Percentiles rank a stretch among this genome's conserved stretches.
phyloP scores from a whole-genome alignment of 1,140 invertebrate species.

The Drosophila persimilis region DNA sequence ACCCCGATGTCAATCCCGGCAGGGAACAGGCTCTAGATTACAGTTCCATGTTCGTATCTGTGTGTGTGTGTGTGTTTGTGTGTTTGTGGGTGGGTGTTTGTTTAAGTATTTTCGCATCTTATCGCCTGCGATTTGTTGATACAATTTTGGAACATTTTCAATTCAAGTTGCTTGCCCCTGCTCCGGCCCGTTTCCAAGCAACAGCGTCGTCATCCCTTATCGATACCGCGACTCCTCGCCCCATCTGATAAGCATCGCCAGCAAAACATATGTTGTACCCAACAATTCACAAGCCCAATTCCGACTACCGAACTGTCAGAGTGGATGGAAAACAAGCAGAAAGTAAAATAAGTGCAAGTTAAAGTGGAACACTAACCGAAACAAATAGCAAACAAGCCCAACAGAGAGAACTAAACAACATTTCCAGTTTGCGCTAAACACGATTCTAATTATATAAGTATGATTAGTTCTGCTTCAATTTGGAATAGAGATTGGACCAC shows the following conservation, averaged over 20 bases:
- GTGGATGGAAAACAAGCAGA: constrained; percentile 4
- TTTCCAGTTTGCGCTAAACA: no score
- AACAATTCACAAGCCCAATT: constrained; percentile 45
- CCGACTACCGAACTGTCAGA: constrained; percentile 33
- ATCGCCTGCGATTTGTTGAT: constrained; percentile 30
- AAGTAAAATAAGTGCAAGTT: constrained; percentile 1
- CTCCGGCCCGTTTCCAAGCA: neutral
- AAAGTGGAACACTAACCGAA: neutral
- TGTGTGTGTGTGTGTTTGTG: neutral
- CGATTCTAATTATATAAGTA: no score
- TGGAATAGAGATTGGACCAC: no score
- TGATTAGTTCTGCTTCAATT: no score
- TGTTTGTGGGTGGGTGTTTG: neutral
- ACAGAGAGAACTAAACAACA: no score
- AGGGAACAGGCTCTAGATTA: neutral
- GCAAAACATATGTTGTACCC: constrained; percentile 49
- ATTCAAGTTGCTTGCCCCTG: constrained; percentile 22
- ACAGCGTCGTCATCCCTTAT: constrained; percentile 29
- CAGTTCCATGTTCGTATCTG: neutral
- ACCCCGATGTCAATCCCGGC: no score
- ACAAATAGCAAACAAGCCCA: no score
- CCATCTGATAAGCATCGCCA: constrained; percentile 40
- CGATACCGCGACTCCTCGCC: neutral
- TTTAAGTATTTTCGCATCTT: constrained; percentile 20
- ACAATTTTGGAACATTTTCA: constrained; percentile 54